Conservation (phyloP, 2,797 vertebrate genomes). For the Pitangus sulphuratus region DNA sequence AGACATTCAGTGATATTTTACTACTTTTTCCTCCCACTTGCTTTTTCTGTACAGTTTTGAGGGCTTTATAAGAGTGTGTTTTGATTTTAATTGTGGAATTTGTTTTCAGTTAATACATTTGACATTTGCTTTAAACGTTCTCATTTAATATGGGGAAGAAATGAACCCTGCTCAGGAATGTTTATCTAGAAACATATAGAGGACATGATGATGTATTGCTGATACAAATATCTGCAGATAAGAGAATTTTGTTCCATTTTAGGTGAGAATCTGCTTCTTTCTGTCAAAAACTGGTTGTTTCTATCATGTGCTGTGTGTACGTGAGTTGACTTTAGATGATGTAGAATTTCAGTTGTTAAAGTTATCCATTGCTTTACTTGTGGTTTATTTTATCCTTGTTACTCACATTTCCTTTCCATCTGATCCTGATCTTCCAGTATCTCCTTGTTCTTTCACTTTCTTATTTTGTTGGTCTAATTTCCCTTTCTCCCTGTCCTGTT, state of each 20-base stretch:
- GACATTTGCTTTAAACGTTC: not conserved
- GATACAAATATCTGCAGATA: not conserved
- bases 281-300: not conserved
- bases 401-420: not conserved
- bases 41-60: not conserved
- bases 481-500: not conserved
- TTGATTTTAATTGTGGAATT: not conserved
- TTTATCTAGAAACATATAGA: not conserved
- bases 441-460: not conserved
- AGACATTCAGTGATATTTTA: not conserved
- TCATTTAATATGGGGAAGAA: not conserved
- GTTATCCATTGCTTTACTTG: not conserved
- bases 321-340: not conserved
- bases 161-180: not conserved
- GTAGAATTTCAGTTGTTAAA: not conserved
- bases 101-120: not conserved
- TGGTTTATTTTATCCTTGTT: not conserved
- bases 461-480: not conserved
- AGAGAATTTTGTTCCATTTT: not conserved
- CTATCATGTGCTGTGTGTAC: rapidly evolving
- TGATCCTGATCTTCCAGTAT: not conserved
- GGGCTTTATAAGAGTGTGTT: not conserved
- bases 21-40: not conserved
- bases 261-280: not conserved
- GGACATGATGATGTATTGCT: not conserved